These are phyloP conservation scores for Drepana falcataria DNA, from an alignment of 2,888 invertebrate species.

Conservation along the genomic window DNA sequence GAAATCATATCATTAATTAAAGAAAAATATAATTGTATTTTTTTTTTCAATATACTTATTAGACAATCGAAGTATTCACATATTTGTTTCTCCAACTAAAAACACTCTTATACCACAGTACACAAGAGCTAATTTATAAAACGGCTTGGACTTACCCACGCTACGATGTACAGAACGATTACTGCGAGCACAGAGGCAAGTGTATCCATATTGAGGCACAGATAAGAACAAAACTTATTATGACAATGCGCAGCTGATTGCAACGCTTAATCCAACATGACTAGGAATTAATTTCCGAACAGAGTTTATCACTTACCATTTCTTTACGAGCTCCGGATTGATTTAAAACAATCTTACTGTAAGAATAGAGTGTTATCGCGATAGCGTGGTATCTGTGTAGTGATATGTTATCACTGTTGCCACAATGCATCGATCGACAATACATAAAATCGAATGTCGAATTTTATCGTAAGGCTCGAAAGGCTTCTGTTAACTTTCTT, in stretches of 20 bases:
- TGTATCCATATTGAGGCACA: conserved; percentile 6
- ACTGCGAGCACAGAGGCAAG: conserved; percentile 29
- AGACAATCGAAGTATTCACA: too few relatives aligned
- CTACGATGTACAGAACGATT: conserved; percentile 33
- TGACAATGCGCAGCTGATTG: conserved; percentile 6
- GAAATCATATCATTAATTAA: too few relatives aligned
- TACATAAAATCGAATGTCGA: neutral
- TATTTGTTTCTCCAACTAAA: too few relatives aligned
- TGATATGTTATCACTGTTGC: conserved; percentile 3
- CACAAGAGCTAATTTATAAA: too few relatives aligned
- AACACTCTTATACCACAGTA: too few relatives aligned
- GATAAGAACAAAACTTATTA: conserved; percentile 12
- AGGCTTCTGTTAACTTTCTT: neutral
- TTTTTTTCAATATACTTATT: too few relatives aligned
- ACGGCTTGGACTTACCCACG: conserved; percentile 38
- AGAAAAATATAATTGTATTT: too few relatives aligned
- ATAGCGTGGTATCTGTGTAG: conserved; percentile 12
- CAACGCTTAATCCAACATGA: neutral
- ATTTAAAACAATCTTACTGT: conserved; percentile 38
- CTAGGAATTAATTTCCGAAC: neutral
- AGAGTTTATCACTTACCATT: conserved; percentile 57
- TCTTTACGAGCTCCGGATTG: conserved; percentile 44
- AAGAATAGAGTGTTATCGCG: conserved; percentile 12
- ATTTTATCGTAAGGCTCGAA: neutral
- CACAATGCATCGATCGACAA: conserved; percentile 1